These are phyloP conservation scores for Fragum fragum DNA, from an alignment of 2,888 invertebrate genomes.

Conservation along the genomic window DNA sequence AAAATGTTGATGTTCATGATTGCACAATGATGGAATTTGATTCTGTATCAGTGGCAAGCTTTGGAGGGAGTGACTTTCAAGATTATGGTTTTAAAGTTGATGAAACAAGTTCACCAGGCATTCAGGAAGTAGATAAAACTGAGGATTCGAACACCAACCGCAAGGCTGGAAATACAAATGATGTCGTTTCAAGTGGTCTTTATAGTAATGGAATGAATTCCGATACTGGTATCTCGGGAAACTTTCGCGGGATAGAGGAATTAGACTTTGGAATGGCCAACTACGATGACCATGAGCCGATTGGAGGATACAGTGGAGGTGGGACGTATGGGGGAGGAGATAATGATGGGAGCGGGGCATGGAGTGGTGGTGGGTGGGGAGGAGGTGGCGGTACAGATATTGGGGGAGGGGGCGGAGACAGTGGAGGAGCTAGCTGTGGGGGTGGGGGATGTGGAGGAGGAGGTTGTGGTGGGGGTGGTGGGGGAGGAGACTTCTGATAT, in stretches of 20 bases:
- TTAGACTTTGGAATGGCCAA: background rate
- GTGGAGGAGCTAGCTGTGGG: background rate
- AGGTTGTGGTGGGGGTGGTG: background rate
- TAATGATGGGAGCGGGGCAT: background rate
- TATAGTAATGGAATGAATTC: no score
- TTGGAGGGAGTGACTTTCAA: slow-evolving; percentile 58
- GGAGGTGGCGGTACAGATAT: background rate
- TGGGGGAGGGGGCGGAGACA: background rate
- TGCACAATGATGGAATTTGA: slow-evolving; percentile 37
- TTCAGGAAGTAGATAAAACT: no score
- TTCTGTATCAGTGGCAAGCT: slow-evolving; percentile 48
- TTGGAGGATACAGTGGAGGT: background rate
- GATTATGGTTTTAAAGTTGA: slow-evolving; percentile 28
- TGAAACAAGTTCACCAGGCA: background rate
- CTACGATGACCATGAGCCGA: background rate
- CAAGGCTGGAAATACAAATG: no score
- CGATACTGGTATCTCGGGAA: no score
- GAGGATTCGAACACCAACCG: no score
- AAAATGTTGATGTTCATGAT: background rate
- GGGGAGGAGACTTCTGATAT: background rate
- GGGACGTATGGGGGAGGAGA: background rate
- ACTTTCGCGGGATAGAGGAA: background rate
- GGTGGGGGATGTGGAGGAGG: background rate
- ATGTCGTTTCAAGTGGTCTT: no score
- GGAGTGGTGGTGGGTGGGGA: background rate